Conservation (phyloP, 2,113 vertebrate genomes). For the Coreoperca whiteheadi region DNA sequence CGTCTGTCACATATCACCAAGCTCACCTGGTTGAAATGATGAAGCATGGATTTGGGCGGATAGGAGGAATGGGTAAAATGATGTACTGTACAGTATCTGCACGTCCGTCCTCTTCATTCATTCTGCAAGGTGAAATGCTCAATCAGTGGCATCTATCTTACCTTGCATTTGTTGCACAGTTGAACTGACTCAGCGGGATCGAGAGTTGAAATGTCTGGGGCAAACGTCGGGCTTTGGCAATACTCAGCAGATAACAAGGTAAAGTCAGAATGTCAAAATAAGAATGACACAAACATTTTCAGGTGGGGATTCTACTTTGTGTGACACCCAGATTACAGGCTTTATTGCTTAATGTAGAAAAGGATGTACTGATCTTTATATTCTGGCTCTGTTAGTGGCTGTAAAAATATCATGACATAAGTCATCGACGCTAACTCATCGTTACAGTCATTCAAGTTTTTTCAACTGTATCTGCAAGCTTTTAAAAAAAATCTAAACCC, state of each 20-base stretch:
- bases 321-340: background rate
- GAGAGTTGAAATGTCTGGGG: background rate
- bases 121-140: constrained; percentile 48
- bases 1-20: constrained; percentile 70
- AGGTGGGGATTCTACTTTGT: background rate
- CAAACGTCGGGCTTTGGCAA: constrained; percentile 19
- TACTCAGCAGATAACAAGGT: constrained; percentile 27
- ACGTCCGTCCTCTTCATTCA: constrained; percentile 17
- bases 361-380: background rate
- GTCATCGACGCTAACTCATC: background rate
- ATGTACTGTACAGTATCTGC: background rate
- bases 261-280: constrained; percentile 33
- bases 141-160: constrained; percentile 18
- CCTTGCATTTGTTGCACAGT: constrained; percentile 18
- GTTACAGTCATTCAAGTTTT: background rate
- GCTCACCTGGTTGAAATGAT: constrained; percentile 29
- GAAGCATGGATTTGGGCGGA: constrained; percentile 33
- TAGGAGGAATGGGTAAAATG: background rate
- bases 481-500: background rate
- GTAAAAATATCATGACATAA: background rate
- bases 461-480: background rate
- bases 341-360: background rate
- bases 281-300: constrained; percentile 4
- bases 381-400: background rate
- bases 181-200: background rate